Evolutionary conservation across 2,113 vertebrate genomes (phyloP).

Genomic region (Perca schrenkii): DNA sequence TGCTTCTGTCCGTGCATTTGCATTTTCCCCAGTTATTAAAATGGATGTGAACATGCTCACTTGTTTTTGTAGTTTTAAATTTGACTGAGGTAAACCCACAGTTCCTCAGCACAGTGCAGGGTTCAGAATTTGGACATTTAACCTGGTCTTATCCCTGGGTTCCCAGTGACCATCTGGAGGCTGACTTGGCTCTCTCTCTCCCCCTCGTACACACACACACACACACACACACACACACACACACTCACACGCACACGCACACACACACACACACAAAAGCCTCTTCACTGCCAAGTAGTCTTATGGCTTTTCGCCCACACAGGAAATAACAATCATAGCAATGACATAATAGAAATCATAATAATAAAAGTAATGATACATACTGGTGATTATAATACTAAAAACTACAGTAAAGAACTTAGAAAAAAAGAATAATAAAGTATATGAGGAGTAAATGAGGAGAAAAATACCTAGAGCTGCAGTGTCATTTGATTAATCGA

Average conservation of each 20-base stretch:
- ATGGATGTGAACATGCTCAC: constrained; percentile 12
- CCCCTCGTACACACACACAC: accelerated
- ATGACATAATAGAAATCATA: background rate
- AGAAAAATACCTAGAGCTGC: background rate
- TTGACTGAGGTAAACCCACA: constrained; percentile 17
- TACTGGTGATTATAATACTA: background rate
- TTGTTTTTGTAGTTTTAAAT: background rate
- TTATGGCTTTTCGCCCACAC: background rate
- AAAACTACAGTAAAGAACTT: background rate
- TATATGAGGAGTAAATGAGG: background rate
- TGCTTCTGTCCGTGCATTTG: background rate
- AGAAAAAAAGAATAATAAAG: background rate
- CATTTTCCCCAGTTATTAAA: background rate
- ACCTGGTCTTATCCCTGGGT: constrained; percentile 30
- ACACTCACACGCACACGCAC: background rate
- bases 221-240: background rate
- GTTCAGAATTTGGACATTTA: constrained; percentile 39
- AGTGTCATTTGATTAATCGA: background rate
- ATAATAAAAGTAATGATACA: background rate
- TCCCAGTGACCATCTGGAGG: constrained; percentile 53
- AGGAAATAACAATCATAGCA: background rate
- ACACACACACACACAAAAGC: background rate
- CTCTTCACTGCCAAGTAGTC: background rate
- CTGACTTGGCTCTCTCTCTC: constrained; percentile 33
- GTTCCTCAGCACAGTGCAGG: constrained; percentile 2